Evolutionary conservation across 2,797 vertebrate species (phyloP), one percentile per base, ranked within the genome.

Genomic region (Sebastes vulpes): DNA sequence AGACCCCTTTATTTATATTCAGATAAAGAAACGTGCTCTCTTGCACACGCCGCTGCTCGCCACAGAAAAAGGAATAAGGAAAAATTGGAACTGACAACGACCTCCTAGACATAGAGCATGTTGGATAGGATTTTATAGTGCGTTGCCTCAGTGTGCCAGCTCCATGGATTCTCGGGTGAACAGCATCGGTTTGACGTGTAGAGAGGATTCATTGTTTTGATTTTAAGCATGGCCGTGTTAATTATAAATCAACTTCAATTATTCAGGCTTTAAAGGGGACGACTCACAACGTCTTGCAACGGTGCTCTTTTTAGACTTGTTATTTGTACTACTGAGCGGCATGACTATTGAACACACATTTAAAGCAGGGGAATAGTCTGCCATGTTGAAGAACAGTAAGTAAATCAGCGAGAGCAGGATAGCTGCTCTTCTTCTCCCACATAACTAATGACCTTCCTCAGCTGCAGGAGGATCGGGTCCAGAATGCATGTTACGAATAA

Each of bases 161-260:
- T 79, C 53, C 79, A 78, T 67, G 61, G 60, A 72, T 71, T 82
- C 38, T 68, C 5, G 7, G 67, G 28, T 73, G 69, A 86, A 61
- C 65, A 38, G 78, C 65, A 67, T 54, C 12, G 20, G 59, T 72
- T 79, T 65, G 84, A 85, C 56, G 6, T 61, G 82, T 35, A 57
- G 72, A 71, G 67, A 59, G 65, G 38, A 74, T 50, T 75, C 78
- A 84, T 83, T 91, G 79, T 88, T 91, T 81, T 86, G 89, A 89
- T 81, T 91, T 84, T 68, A 72, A 82, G 70, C 65, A 71, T 66
- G 73, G 42, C 58, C 3, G 7, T 74, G 83, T 90, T 82, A 87
- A 90, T 89, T 90, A 89, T 86, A 75, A 23, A 84, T 88, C 77
- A 58, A 7, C 70, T 67, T 92, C 2, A 87, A 87, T 92, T 87